Base-by-base conservation (phyloP, 2,113 vertebrate genomes). In the Cichladusa arquata region DNA sequence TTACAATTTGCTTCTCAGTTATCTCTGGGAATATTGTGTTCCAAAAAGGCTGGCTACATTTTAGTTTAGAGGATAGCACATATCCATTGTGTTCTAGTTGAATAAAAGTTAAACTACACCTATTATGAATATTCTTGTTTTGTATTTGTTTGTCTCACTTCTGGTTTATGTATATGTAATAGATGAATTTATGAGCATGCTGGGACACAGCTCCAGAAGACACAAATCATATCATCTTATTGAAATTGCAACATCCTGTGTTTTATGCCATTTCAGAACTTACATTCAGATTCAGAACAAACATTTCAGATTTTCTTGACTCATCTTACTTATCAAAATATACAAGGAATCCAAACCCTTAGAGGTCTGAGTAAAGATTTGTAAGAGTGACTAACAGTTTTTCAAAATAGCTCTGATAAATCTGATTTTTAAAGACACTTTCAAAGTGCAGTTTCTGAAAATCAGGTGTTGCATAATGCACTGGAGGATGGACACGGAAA, bases 111-210 rank as follows among this genome's bases (percentile, higher is more conserved):
- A n/a, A 76, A 44, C 12, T 56, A 9, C 15, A 42, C 33, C 60
- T 36, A n/a, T 58, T 54, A 60, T 18, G 0, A 78, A n/a, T 85
- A 58, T 47, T 34, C 26, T 72, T 51, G 3, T 6, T 64, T 71
- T 69, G 13, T 19, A 69, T 51, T 72, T 81, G 54, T 76, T 79
- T 72, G 3, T n/a, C 19, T 53, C 19, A 42, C 4, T 71, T 92
- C 14, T 7, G 12, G 2, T 1, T 25, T 58, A 16, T 92, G 8
- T 1, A 0, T 74, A 48, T 0, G 0, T 51, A 66, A 67, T 48
- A n/a, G 19, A 64, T 7, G 1, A 57, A 64, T 72, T 72, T 65
- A 64, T 65, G 44, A 87, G 11, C 19, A 38, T 51, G 11, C 19
- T 81, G 17, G 4, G 20, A 60, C 53, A 72, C 20, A 71, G 3